phyloP scores from a whole-genome alignment of 2,888 invertebrate species.

The Troides helena region DNA sequence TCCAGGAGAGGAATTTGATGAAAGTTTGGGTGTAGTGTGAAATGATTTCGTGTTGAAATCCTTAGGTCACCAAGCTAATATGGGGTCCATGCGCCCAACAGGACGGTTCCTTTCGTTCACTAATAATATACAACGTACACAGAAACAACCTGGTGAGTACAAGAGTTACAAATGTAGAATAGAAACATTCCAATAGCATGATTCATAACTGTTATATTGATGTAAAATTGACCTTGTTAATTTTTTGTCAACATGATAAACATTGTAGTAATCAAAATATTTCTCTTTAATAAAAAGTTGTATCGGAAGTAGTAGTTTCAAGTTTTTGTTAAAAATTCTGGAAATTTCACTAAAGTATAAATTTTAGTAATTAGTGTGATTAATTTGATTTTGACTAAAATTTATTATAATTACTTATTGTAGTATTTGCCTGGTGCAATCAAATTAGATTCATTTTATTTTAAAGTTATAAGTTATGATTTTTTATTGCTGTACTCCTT shows the following conservation, averaged over 20 bases:
- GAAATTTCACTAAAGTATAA: too few species aligned
- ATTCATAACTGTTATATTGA: constrained; percentile 45
- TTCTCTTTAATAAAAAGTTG: background rate
- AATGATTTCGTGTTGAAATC: constrained; percentile 54
- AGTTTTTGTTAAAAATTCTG: too few species aligned
- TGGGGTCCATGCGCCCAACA: constrained; percentile 83
- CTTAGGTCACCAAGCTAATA: constrained; percentile 47
- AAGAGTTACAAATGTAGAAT: constrained; percentile 26
- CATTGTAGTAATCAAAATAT: constrained; percentile 22
- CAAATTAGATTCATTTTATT: too few species aligned
- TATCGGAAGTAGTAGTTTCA: too few species aligned
- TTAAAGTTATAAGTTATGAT: too few species aligned
- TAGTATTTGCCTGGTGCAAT: too few species aligned
- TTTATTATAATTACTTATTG: too few species aligned
- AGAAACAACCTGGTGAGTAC: constrained; percentile 76
- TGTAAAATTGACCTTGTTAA: too few species aligned
- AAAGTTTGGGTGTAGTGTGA: constrained; percentile 39
- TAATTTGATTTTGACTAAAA: too few species aligned
- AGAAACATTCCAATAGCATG: constrained; percentile 48
- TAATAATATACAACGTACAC: constrained; percentile 80
- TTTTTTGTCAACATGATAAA: too few species aligned
- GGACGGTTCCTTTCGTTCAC: constrained; percentile 82
- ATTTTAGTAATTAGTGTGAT: too few species aligned
- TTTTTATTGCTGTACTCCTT: too few species aligned
- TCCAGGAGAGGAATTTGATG: constrained; percentile 36